Percentiles rank a stretch among this genome's conserved stretches.
phyloP scores from a whole-genome alignment of 2,113 vertebrate genomes.

The Pterocles gutturalis region DNA sequence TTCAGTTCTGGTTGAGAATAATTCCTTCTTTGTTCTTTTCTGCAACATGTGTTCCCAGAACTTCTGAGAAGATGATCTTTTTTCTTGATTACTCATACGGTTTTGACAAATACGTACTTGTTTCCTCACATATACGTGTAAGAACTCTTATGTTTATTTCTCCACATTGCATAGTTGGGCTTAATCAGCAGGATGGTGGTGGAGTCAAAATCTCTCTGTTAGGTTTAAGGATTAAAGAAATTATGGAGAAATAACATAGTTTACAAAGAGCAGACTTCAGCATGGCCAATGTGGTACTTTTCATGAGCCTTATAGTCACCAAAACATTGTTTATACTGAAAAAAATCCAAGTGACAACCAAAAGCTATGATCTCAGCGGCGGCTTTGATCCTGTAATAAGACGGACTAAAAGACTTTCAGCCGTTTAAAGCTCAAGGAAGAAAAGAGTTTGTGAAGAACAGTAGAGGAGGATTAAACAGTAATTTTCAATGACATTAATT shows the following conservation, averaged over 20 bases:
- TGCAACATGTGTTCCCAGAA: constrained; percentile 25
- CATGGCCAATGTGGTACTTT: not conserved
- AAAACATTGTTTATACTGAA: not conserved
- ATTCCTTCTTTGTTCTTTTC: constrained; percentile 4
- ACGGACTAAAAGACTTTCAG: not conserved
- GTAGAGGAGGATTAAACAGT: not conserved
- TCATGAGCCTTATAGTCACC: not conserved
- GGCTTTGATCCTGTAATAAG: not conserved
- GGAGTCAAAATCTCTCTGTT: not conserved
- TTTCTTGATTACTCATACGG: not conserved
- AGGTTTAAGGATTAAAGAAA: not conserved
- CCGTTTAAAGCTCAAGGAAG: not conserved
- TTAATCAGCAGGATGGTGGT: not conserved
- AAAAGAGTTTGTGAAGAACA: not conserved
- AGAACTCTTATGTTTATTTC: not conserved
- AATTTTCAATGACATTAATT: not conserved
- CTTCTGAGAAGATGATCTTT: not conserved
- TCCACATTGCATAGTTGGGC: fast-evolving
- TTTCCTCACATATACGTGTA: fast-evolving
- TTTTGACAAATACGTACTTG: not conserved
- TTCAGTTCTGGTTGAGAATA: not conserved
- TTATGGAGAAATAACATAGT: fast-evolving
- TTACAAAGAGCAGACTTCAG: not conserved
- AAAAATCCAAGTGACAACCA: not conserved
- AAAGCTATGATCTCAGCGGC: not conserved